Evolutionary conservation across 2,113 vertebrate genomes (phyloP).

Genomic region (Zapus hudsonius): DNA sequence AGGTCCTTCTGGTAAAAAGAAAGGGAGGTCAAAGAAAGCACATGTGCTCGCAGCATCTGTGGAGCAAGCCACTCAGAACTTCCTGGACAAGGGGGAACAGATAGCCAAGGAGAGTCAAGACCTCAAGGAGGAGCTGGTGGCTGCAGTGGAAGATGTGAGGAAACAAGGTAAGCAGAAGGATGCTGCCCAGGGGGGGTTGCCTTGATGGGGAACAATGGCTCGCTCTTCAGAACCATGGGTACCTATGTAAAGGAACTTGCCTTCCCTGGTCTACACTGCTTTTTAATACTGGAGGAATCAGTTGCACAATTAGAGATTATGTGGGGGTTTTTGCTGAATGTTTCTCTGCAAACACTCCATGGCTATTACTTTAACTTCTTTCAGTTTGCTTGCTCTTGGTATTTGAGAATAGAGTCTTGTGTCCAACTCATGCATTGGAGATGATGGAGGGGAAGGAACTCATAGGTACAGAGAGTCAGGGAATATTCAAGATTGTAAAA

Average conservation of each 20-base stretch:
- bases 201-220: not conserved
- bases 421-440: not conserved
- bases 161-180: slow-evolving; percentile 92
- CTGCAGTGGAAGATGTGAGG: slow-evolving; percentile 96
- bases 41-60: slow-evolving; percentile 98
- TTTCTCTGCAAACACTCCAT: not conserved
- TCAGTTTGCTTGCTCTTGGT: not conserved
- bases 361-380: not conserved
- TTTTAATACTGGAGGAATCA: not conserved
- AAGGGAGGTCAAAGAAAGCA: slow-evolving; percentile 98
- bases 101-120: slow-evolving; percentile 99
- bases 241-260: not conserved
- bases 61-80: slow-evolving; percentile 98
- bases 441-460: not conserved
- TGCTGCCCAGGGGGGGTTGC: fast-evolving
- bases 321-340: too few species aligned
- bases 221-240: not conserved
- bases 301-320: not conserved
- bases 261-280: not conserved
- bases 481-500: not conserved
- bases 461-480: not conserved
- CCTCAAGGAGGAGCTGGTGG: slow-evolving; percentile 96
- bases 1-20: slow-evolving; percentile 98
- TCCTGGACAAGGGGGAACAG: slow-evolving; percentile 98
- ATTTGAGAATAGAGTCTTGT: not conserved